Conservation (phyloP, 2,113 vertebrate species). For the Heteronetta atricapilla region DNA sequence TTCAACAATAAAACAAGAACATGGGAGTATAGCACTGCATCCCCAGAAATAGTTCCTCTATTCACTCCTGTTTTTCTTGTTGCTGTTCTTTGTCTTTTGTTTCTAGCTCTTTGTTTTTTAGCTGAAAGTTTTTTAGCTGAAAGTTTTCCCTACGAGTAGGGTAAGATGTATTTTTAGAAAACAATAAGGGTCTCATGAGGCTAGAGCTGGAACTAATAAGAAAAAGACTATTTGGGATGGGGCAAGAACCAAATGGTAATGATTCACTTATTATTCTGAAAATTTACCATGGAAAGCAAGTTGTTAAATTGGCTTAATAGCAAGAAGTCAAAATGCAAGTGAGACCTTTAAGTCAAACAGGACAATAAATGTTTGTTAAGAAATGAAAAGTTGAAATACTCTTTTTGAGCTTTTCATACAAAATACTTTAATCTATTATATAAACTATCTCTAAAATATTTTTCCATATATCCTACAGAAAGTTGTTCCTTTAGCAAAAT, state of each 20-base stretch:
- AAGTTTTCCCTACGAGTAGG: neutral
- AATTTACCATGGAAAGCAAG: neutral
- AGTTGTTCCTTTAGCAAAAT: neutral
- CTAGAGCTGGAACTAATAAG: neutral
- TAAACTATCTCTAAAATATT: neutral
- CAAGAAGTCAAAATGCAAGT: neutral
- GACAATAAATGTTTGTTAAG: neutral
- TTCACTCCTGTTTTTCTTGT: neutral
- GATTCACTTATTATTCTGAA: neutral
- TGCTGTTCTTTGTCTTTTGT: neutral
- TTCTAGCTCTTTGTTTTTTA: neutral
- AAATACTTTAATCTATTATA: neutral
- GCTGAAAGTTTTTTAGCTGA: neutral
- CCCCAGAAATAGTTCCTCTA: neutral
- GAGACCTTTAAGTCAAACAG: neutral
- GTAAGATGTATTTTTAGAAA: slow-evolving; percentile 4
- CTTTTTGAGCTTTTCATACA: neutral
- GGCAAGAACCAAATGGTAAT: neutral
- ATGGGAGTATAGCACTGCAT: neutral
- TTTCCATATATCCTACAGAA: neutral
- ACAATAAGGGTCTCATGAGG: neutral
- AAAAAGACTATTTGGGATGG: neutral
- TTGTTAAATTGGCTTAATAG: neutral
- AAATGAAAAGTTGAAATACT: neutral
- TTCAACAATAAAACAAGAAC: neutral